These are phyloP conservation scores for Trachythela sp. DNA, from an alignment of 64 coral and sea anemone genomes.

Conservation along the genomic window DNA sequence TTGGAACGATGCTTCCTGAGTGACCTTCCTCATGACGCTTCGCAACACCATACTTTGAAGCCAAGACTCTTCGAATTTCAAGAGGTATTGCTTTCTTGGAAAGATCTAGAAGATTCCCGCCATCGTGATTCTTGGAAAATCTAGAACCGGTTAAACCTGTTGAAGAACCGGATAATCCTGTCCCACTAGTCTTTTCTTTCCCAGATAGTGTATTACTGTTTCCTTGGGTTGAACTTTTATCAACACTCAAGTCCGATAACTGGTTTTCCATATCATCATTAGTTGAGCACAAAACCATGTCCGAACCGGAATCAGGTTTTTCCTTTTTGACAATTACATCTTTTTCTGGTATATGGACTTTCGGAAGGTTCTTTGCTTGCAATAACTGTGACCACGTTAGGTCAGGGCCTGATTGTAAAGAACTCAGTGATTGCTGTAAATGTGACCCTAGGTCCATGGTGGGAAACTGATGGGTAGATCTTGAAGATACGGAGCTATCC, in stretches of 20 bases:
- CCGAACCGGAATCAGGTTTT: not conserved
- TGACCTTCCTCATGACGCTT: not conserved
- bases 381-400: not conserved
- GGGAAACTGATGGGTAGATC: not conserved
- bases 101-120: not conserved
- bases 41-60: not conserved
- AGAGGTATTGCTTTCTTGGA: not conserved
- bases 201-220: not conserved
- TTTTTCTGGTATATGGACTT: not conserved
- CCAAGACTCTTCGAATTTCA: not conserved
- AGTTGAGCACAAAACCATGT: not conserved
- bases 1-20: not conserved
- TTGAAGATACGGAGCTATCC: not conserved
- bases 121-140: not conserved
- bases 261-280: not conserved
- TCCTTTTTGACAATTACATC: not conserved
- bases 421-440: not conserved
- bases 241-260: not conserved
- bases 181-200: not conserved
- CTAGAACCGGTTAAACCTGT: not conserved
- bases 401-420: not conserved
- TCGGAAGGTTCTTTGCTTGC: not conserved
- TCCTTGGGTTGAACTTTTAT: not conserved
- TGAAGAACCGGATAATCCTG: not conserved
- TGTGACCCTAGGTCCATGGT: not conserved